Base-by-base conservation (phyloP, 1,140 invertebrate species). In the Coenobita brevimanus region DNA sequence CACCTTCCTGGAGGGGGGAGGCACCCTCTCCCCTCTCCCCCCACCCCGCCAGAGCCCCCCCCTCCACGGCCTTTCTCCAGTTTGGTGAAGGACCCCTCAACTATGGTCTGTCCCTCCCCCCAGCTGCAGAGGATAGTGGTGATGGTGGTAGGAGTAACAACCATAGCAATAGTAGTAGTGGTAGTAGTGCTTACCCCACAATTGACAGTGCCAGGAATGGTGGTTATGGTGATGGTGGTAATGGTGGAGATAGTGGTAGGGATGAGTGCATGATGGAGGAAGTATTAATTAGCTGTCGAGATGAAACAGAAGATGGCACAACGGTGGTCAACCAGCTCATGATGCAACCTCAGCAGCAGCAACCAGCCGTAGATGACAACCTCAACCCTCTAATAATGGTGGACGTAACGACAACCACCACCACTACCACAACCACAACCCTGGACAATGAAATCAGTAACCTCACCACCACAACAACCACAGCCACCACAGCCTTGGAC, bases 21-120 rank as follows among this genome's bases (percentile, higher is more conserved):
- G 89, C 87, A 10, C 85, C 88, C 38, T 90, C 88, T 21, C 89
- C 90, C 43, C 78, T 89, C 41, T 91, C 89, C 27, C 88, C 90
- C 41, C 76, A 91, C 57, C 90, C 88, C 54, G 82, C 85, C n/a
- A 67, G 82, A 33, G 85, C 90, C 33, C 89, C 89, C 73, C 71
- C 89, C 27, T 62, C 89, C 27, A 83, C 91, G 67, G 90, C 90
- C 41, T 89, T 87, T 71, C 67, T 90, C 27, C 86, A 89, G 83
- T 90, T 90, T 71, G 90, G 88, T 71, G 79, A 87, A 33, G 88
- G 88, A 4, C 79, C 88, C 73, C 83, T 90, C 54, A 87, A 78
- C 64, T 90, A 90, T 67, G 90, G 88, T 60, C 83, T 90, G 41
- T 75, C 82, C 57, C 73, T 89, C 36, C 82, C 89, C 71, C 46